Conservation (phyloP, 2,797 vertebrate species). For the Pseudotriccus pelzelni region DNA sequence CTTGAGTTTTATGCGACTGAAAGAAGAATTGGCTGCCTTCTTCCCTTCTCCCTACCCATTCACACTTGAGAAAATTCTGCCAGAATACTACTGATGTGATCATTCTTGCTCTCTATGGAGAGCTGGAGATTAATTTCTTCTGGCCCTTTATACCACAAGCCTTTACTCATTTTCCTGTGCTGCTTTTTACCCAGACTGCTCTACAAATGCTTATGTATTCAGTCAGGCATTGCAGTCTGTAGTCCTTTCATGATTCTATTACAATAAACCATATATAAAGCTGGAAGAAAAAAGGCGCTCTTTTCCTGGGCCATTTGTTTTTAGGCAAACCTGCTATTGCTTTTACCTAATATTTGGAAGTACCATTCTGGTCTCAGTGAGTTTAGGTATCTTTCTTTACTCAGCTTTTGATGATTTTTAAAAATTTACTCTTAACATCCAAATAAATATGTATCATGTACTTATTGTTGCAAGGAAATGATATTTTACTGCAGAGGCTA, state of each 20-base stretch:
- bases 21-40: not conserved
- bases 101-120: not conserved
- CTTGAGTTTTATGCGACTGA: not conserved
- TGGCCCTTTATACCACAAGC: not conserved
- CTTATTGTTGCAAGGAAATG: not conserved
- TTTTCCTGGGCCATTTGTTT: not conserved
- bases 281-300: not conserved
- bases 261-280: not conserved
- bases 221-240: not conserved
- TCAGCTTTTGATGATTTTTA: not conserved
- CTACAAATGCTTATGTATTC: not conserved
- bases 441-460: not conserved
- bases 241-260: not conserved
- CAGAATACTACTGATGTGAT: not conserved
- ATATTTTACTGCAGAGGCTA: not conserved
- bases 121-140: slow-evolving; percentile 14
- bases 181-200: slow-evolving; percentile 4
- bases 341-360: not conserved
- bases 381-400: not conserved
- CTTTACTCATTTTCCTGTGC: slow-evolving; percentile 1
- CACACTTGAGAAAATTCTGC: not conserved
- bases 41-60: not conserved
- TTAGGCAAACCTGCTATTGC: not conserved
- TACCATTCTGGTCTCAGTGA: not conserved
- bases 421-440: not conserved